Evolutionary conservation across 2,113 vertebrate genomes (phyloP), one percentile per base, ranked within the genome.

Genomic region (Proterorhinus semilunaris): DNA sequence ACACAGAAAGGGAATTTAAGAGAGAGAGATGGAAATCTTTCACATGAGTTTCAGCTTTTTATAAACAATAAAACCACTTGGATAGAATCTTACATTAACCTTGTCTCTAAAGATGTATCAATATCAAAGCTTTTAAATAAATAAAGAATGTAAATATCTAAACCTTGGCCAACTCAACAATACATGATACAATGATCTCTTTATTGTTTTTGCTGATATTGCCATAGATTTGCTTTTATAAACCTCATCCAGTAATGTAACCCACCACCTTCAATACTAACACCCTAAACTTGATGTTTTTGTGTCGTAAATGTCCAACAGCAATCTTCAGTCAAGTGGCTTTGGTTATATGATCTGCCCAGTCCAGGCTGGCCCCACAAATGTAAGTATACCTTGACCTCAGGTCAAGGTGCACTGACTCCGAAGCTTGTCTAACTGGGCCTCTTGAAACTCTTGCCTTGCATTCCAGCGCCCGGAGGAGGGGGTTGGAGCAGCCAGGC

Each of bases 371-470:
- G 69, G 72, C 71, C 83, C 54, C 65, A 50, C 78, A 66, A 47
- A 81, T 74, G 61, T 74, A 74, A 75, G 81, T 72, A 66, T 74
- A 62, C 68, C 21, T 21, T 96, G 96, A 97, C 96, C 95, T 74
- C 27, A 62, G 92, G 96, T 98, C 96, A 95, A 92, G 94, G 95
- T 95, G 96, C 96, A 96, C 94, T 95, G 95, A 97, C 95, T 95
- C 93, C 93, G 93, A 95, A 93, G 94, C 93, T 93, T 92, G 93
- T 95, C 93, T 94, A 93, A 92, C 94, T 87, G 96, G 95, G 96
- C 95, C 96, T 94, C 96, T 94, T 88, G 89, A 91, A 93, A 94
- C 92, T 93, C 91, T 93, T 92, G 93, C 92, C 87, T 95, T 93
- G 90, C 96, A 98, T 98, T 98, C 96, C 96, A 94, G 91, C 90